phyloP scores from a whole-genome alignment of 2,113 vertebrate genomes.

The Cyprinodon brontotheroides region DNA sequence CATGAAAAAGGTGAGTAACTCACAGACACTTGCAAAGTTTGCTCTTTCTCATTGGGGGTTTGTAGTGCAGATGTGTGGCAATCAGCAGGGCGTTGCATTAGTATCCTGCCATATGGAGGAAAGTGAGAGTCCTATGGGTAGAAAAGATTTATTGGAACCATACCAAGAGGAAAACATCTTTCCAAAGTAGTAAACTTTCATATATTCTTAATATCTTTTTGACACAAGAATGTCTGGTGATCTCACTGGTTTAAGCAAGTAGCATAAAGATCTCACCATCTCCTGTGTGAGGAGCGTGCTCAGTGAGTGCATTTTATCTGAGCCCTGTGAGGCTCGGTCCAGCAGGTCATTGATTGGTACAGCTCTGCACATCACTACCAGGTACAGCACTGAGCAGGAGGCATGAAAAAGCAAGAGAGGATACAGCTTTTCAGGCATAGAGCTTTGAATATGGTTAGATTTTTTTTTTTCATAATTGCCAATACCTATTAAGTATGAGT shows the following conservation, averaged over 20 bases:
- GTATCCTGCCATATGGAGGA: constrained; percentile 57
- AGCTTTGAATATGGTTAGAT: neutral
- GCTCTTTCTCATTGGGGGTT: constrained; percentile 80
- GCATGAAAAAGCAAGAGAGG: neutral
- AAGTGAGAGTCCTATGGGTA: constrained; percentile 74
- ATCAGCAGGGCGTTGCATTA: constrained; percentile 72
- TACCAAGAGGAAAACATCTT: neutral
- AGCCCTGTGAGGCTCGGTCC: constrained; percentile 77
- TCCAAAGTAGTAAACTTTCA: neutral
- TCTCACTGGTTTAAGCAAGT: neutral
- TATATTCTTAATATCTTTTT: too few relatives aligned
- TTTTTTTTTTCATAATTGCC: neutral
- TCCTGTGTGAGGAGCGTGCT: constrained; percentile 74
- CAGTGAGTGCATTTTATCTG: constrained; percentile 79
- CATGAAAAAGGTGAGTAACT: constrained; percentile 18
- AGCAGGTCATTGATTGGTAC: constrained; percentile 75
- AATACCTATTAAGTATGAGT: neutral
- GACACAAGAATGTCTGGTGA: neutral
- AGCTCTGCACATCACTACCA: constrained; percentile 44
- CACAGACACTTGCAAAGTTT: constrained; percentile 77
- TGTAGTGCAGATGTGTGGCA: constrained; percentile 82
- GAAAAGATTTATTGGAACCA: neutral
- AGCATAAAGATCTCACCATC: constrained; percentile 65
- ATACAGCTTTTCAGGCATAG: neutral
- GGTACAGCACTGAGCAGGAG: constrained; percentile 40